Evolutionary conservation across 1,140 invertebrate species (phyloP).

Genomic region (Galleria mellonella): DNA sequence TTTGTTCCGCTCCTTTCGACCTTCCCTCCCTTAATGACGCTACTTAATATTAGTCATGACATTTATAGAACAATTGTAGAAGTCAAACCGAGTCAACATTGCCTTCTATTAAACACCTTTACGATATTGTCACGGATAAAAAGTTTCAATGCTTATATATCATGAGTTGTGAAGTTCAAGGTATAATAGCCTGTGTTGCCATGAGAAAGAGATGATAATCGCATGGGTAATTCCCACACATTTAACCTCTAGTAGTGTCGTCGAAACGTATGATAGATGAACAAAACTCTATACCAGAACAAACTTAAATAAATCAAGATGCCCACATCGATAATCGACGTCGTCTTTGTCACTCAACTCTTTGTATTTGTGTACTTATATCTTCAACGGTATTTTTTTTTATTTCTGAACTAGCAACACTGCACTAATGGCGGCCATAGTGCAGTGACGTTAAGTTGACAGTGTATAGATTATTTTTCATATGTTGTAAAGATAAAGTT

Average conservation of each 20-base stretch:
- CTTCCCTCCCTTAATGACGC: too few species aligned
- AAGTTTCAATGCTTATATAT: constrained; percentile 15
- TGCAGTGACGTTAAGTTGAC: constrained; percentile 37
- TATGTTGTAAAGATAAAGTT: constrained; percentile 10
- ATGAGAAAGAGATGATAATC: background rate
- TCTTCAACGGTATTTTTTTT: constrained; percentile 18
- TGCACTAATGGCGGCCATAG: constrained; percentile 30
- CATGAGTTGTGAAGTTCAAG: background rate
- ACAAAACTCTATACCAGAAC: constrained; percentile 25
- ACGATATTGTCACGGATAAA: constrained; percentile 35
- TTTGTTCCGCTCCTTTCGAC: too few species aligned
- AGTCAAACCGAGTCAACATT: constrained; percentile 16
- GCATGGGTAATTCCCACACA: background rate
- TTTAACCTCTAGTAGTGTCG: constrained; percentile 3
- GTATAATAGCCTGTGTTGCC: background rate
- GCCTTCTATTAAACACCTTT: constrained; percentile 35
- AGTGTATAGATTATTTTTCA: constrained; percentile 9
- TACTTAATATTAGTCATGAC: background rate
- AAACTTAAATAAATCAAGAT: constrained; percentile 50
- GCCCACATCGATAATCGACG: constrained; percentile 30
- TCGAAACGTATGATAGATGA: constrained; percentile 37
- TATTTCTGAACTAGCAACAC: constrained; percentile 30
- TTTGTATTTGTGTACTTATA: constrained; percentile 24
- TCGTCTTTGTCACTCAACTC: constrained; percentile 45
- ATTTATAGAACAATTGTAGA: constrained; percentile 3